Base-by-base conservation (phyloP, 2,888 invertebrate genomes). In the Rosalia funebris region DNA sequence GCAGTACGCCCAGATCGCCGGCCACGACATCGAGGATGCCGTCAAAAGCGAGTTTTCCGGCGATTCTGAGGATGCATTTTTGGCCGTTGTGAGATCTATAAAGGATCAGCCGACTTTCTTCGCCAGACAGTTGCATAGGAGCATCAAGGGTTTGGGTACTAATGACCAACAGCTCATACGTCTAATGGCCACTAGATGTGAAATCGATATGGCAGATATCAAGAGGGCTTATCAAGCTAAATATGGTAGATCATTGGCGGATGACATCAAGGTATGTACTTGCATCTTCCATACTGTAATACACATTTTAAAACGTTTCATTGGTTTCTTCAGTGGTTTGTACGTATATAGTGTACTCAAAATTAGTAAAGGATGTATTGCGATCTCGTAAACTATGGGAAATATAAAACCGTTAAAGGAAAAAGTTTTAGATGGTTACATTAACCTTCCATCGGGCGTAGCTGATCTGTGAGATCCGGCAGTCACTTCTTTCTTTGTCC, bases 111-210 rank as follows among this genome's bases (percentile, higher is more conserved):
- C 91, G 0, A 85, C 87, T 34, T 96, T 91, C 85, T 96, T 95
- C 82, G 96, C 95, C 0, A 90, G 92, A 75, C 88, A 91, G 39
- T 84, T 96, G 45, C 89, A 95, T 81, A 89, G 91, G 76, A 89
- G 92, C 50, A 93, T 96, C 92, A 91, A 91, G 77, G 96, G 96
- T 1, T 81, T 92, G 66, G 96, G 96, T 61, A 96, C 96, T 2
- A 91, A 93, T 76, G 96, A 96, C 79, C 85, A 87, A 42, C 90
- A 92, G 71, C 84, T 96, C 67, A 95, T 96, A 72, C 89, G 96
- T 74, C 84, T 96, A 54, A 85, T 95, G 73, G 91, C 93, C 39
- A 92, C 93, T 1, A 88, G 95, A 71, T 88, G 87, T 75, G 92
- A 95, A 86, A 85, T 93, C 57, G 95, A 96, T 80, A 87, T 96